Percentiles rank a stretch among this genome's conserved stretches.
Evolutionary conservation across 2,888 invertebrate genomes (phyloP).

Genomic region (Lithophane ornitopus): DNA sequence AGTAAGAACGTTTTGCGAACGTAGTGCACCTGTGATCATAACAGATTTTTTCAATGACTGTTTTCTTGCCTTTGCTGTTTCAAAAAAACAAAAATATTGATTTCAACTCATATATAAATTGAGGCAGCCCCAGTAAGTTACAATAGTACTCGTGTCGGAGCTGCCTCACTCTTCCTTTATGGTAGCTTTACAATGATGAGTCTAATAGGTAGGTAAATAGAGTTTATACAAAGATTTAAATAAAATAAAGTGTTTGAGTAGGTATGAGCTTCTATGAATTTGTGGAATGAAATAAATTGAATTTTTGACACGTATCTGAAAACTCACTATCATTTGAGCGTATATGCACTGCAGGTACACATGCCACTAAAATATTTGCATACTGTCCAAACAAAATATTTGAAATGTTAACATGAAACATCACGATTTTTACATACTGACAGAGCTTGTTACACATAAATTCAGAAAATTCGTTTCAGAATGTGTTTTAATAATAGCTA

Average conservation of each 20-base stretch:
- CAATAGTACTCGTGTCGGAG: too few species aligned
- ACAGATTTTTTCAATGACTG: neutral
- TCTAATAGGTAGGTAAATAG: too few species aligned
- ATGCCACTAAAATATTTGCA: constrained; percentile 25
- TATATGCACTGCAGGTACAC: constrained; percentile 8
- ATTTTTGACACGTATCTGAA: constrained; percentile 20
- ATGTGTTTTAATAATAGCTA: too few species aligned
- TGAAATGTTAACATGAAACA: neutral
- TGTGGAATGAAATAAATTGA: neutral
- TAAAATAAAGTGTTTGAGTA: neutral
- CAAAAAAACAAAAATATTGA: too few species aligned
- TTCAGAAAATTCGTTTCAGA: neutral
- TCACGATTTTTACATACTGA: neutral
- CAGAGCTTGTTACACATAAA: neutral
- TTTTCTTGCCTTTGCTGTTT: neutral
- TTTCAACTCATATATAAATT: too few species aligned
- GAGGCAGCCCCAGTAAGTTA: too few species aligned
- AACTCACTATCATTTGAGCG: neutral
- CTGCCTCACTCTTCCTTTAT: too few species aligned
- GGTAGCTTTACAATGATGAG: too few species aligned
- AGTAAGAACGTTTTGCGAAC: neutral
- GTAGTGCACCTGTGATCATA: neutral
- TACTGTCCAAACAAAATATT: constrained; percentile 16
- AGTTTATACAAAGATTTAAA: too few species aligned
- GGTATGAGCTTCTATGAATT: neutral